Percentiles rank a stretch among this genome's conserved stretches.
Evolutionary conservation across 2,113 vertebrate species (phyloP).

Genomic region (Dryoscopus gambensis): DNA sequence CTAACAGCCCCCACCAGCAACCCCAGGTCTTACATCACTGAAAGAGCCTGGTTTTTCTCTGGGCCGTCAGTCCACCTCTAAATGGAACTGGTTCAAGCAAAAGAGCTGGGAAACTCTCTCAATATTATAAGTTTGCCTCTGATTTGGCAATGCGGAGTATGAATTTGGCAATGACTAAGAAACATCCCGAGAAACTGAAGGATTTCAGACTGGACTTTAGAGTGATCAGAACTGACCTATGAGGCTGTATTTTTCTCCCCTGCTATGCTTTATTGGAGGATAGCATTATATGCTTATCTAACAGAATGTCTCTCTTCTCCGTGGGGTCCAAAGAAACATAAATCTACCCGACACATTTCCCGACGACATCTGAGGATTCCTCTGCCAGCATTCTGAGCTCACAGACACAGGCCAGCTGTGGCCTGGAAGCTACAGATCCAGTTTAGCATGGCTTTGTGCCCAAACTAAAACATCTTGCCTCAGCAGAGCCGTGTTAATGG

Average conservation of each 20-base stretch:
- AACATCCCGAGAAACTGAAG: neutral
- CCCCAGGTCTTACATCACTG: neutral
- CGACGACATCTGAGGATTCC: neutral
- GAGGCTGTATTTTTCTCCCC: neutral
- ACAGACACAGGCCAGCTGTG: conserved; percentile 3
- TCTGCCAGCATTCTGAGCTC: neutral
- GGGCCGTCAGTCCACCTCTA: neutral
- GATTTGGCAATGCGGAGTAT: neutral
- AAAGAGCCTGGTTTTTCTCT: neutral
- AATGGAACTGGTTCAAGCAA: neutral
- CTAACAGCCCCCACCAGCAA: neutral
- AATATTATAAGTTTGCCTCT: neutral
- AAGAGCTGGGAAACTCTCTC: neutral
- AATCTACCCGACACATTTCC: neutral
- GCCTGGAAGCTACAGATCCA: neutral
- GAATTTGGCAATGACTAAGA: neutral
- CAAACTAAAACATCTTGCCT: neutral
- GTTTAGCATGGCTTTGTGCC: neutral
- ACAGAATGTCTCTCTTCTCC: neutral
- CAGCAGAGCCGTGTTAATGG: neutral
- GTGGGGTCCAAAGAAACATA: neutral
- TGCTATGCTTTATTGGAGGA: neutral
- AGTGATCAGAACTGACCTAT: neutral
- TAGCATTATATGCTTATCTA: neutral
- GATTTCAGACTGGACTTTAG: neutral